Base-by-base conservation (phyloP, 2,797 vertebrate species). In the Protosalanx chinensis region DNA sequence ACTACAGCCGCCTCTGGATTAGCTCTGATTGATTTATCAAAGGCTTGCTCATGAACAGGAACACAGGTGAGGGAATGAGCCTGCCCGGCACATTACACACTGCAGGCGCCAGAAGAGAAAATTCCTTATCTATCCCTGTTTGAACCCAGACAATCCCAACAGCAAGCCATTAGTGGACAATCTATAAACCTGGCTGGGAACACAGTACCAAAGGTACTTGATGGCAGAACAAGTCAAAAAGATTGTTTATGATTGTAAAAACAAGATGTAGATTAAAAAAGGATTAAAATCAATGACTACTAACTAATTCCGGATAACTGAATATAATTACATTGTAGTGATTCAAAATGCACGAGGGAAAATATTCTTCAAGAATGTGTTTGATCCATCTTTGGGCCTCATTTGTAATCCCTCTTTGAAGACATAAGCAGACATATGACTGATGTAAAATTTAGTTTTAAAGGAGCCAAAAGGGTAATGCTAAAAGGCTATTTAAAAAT, bases 401-500 rank as follows among this genome's bases (percentile, higher is more conserved):
- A 7, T 59, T 80, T 84, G 76, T 82, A 84, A 75, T 75, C 77
- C 82, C 8, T 82, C 79, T 85, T 79, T 76, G 63, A 75, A 64
- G 72, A 73, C 56, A 87, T 81, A 58, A 58, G 35, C 71, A 82
- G 82, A 84, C 82, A 81, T 76, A 84, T 78, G 79, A 80, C 74
- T 87, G 60, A 79, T 90, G 84, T 80, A 87, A 88, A 86, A 88
- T 87, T 87, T 75, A 86, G 78, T 75, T 76, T 78, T 57, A 78
- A 33, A 76, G 85, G 84, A 74, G 79, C 85, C 80, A 69, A 68
- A 68, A 32, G 82, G 85, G 72, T 60, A 63, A 79, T 46, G 78
- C 86, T 87, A 79, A 86, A 88, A 86, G 82, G 76, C 79, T 76
- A 75, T 86, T 91, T 86, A 87, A 89, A 92, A 91, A 91, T 90